A percentile compares a stretch with the other conserved stretches of the same genome.
phyloP scores from a whole-genome alignment of 2,888 invertebrate species.

The Allacma fusca region DNA sequence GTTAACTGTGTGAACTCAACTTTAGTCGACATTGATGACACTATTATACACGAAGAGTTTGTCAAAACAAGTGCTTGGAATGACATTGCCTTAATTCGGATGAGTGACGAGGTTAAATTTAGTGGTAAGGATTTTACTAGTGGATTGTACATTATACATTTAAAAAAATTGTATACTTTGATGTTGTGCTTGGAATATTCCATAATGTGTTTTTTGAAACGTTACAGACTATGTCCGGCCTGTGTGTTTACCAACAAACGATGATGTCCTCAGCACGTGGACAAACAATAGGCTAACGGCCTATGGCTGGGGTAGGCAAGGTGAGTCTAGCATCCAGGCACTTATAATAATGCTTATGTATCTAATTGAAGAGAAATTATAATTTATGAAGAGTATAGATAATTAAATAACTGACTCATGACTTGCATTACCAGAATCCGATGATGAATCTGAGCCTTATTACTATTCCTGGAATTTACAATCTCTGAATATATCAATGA shows the following conservation, averaged over 20 bases:
- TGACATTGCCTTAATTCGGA: conserved; percentile 54
- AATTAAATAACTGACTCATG: conserved; percentile 8
- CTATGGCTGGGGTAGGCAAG: conserved; percentile 55
- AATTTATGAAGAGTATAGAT: too few species aligned
- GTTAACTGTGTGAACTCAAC: conserved; percentile 35
- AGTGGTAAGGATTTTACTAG: conserved; percentile 46
- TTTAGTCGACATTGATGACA: conserved; percentile 48
- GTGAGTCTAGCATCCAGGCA: too few species aligned
- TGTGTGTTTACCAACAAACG: conserved; percentile 51
- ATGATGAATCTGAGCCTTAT: conserved; percentile 38
- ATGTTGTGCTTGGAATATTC: background rate
- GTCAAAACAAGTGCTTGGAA: conserved; percentile 51
- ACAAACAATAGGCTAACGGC: conserved; percentile 46
- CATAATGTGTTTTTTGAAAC: background rate
- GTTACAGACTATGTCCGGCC: conserved; percentile 47
- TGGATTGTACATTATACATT: background rate
- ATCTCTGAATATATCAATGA: conserved; percentile 47
- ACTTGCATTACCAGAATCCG: conserved; percentile 24
- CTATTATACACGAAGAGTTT: conserved; percentile 55
- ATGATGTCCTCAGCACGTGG: conserved; percentile 50
- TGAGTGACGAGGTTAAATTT: conserved; percentile 47
- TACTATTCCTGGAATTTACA: conserved; percentile 39
- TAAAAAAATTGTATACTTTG: too few species aligned
- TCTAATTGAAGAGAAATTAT: too few species aligned
- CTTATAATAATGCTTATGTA: too few species aligned